phyloP scores from a whole-genome alignment of 2,888 invertebrate species.

The Drosophila suboccidentalis region DNA sequence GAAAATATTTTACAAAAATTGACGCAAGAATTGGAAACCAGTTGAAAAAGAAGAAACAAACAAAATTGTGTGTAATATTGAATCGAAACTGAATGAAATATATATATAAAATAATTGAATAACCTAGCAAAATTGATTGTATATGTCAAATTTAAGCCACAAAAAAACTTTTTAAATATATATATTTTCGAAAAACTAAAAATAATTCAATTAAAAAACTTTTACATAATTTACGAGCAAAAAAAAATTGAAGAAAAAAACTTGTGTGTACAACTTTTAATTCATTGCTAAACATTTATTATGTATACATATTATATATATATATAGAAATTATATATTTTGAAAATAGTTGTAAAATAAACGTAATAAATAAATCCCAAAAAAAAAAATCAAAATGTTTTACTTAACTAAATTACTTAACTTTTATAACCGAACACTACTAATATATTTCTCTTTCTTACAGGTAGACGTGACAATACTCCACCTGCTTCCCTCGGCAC shows the following conservation, averaged over 20 bases:
- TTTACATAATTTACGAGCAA: slow-evolving; percentile 46
- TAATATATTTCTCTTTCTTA: slow-evolving; percentile 81
- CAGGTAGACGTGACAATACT: slow-evolving; percentile 55
- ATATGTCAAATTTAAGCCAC: slow-evolving; percentile 42
- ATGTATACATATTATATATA: slow-evolving; percentile 58
- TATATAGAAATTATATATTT: slow-evolving; percentile 73
- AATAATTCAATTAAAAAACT: slow-evolving; percentile 25
- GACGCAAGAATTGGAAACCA: slow-evolving; percentile 28
- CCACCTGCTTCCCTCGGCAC: slow-evolving; percentile 2
- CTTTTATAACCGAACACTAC: slow-evolving; percentile 41
- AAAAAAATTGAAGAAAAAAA: slow-evolving; percentile 14
- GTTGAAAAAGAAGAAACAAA: slow-evolving; percentile 4
- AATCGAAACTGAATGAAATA: slow-evolving; percentile 14
- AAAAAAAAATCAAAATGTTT: slow-evolving; percentile 36
- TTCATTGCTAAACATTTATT: slow-evolving; percentile 72
- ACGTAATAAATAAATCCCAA: slow-evolving; percentile 55
- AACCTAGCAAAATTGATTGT: slow-evolving; percentile 65
- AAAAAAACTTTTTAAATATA: slow-evolving; percentile 39
- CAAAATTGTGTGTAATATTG: slow-evolving; percentile 32
- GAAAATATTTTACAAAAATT: slow-evolving; percentile 36
- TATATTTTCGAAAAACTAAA: slow-evolving; percentile 47
- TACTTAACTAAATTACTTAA: slow-evolving; percentile 17
- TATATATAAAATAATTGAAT: slow-evolving; percentile 13
- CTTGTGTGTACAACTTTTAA: slow-evolving; percentile 62
- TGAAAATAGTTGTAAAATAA: slow-evolving; percentile 76